phyloP scores from a whole-genome alignment of 2,113 vertebrate genomes.

The Anarhynchus alexandrinus region DNA sequence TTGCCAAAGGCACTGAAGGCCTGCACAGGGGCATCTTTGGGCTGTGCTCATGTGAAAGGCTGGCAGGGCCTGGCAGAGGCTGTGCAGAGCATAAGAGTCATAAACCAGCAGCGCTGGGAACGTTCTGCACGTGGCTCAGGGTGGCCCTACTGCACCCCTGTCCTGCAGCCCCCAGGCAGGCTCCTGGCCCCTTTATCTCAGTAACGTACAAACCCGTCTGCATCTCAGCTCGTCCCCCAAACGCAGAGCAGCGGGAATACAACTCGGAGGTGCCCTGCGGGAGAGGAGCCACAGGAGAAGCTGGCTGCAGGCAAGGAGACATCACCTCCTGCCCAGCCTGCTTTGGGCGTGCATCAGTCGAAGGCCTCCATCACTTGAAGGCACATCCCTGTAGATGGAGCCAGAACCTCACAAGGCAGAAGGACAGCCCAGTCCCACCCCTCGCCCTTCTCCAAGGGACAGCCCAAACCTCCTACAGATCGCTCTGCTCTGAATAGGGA shows the following conservation, averaged over 20 bases:
- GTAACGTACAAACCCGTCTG: neutral
- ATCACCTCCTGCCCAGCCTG: neutral
- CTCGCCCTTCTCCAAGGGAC: neutral
- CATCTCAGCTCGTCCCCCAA: neutral
- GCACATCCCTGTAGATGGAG: constrained; percentile 59
- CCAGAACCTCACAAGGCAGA: constrained; percentile 52
- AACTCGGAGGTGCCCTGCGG: neutral
- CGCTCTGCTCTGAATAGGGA: neutral
- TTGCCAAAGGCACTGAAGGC: neutral
- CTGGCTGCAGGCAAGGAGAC: neutral
- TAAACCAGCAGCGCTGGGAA: neutral
- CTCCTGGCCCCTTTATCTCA: neutral
- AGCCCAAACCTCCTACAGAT: neutral
- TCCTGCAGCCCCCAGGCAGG: neutral
- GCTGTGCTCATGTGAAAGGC: neutral
- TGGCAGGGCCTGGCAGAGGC: neutral
- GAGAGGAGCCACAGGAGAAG: neutral
- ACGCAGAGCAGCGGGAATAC: neutral
- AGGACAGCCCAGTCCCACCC: neutral
- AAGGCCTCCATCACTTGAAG: neutral
- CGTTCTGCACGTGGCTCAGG: neutral
- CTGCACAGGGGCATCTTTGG: neutral
- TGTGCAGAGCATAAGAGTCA: neutral
- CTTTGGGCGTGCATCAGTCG: neutral
- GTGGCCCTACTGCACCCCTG: rapidly evolving